Evolutionary conservation across 1,140 invertebrate genomes (phyloP), one percentile per base, ranked within the genome.

Genomic region (Centruroides vittatus): DNA sequence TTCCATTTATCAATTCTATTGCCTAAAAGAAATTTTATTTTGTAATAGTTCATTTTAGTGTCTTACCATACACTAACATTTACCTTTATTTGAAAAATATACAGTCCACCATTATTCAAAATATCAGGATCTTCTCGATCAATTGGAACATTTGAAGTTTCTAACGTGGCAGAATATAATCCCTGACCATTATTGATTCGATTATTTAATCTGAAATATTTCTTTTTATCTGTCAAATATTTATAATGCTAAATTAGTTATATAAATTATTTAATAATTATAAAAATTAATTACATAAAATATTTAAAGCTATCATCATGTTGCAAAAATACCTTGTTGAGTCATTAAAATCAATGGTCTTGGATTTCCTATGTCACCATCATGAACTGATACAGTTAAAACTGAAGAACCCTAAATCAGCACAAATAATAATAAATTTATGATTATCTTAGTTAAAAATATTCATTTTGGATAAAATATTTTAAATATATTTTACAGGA

Each of bases 21-120:
- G 85, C 85, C 74, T 82, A 66, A 23, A 70, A 68, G 72, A 57
- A 55, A 49, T 57, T 41, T 41, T 41, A 41, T 41, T 41, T 41
- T 41, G 8, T 41, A 8, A 41, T 23, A 23, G 23, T 6, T 41
- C 3, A 3, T 41, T 41, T 41, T 8, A 23, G 41, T 41, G 1
- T 41, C 41, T 41, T 41, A 41, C 23, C 0, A 3, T 41, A 41
- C 41, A 41, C 8, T 41, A 6, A 6, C 8, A 6, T 47, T 68
- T 73, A 81, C 81, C 72, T 79, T 81, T 2, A 89, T 76, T 61
- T 77, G 78, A 66, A 89, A 87, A 6, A 77, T 82, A 68, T 89
- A 89, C 52, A 88, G 82, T 0, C 86, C 86, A 2, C 86, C 87
- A 68, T 84, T 86, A 65, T 84, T 82, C 34, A 87, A 71, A 55